Base-by-base conservation (phyloP, 2,888 invertebrate genomes). In the Spisula subtruncata region DNA sequence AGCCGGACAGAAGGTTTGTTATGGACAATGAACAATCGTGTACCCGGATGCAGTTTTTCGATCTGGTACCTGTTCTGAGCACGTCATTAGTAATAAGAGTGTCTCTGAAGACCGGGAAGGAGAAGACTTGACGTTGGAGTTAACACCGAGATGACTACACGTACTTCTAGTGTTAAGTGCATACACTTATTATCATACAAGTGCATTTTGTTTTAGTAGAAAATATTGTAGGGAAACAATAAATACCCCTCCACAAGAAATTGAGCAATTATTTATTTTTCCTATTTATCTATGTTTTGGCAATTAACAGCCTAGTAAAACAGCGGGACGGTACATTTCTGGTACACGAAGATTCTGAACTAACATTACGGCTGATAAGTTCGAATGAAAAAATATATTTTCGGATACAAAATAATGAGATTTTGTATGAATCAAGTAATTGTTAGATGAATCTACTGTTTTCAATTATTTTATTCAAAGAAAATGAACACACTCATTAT, bases 221-320 rank as follows among this genome's bases (percentile, higher is more conserved):
- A 66, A 66, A 66, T 25, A 25, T 66, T 66, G 25, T 12, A 66
- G 10, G 60, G n/a, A 25, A 66, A 66, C 25, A 25, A 66, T 66
- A 66, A 66, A 66, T 66, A 66, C 2, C 12, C 41, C 10, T 66
- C 60, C 12, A n/a, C 25, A 66, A 66, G 60, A 66, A 66, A 66
- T 66, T 66, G 60, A 66, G 60, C 60, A 66, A 66, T 66, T 66
- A 66, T 66, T 66, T 66, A 66, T 66, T 66, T 66, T 66, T 66
- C 60, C 25, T n/a, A 66, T 66, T 66, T 66, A 66, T 66, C 60
- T 2, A 25, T 66, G 60, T 66, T 66, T 25, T 25, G 60, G 60
- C 10, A 66, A 66, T 66, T 66, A 66, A 25, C 60, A 66, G 60
- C 25, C n/a, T 66, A n/a, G 60, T 66, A 25, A 25, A 66, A 66